These are phyloP conservation scores for Eubasilissa splendida DNA, from an alignment of 2,888 invertebrate genomes.

Conservation along the genomic window DNA sequence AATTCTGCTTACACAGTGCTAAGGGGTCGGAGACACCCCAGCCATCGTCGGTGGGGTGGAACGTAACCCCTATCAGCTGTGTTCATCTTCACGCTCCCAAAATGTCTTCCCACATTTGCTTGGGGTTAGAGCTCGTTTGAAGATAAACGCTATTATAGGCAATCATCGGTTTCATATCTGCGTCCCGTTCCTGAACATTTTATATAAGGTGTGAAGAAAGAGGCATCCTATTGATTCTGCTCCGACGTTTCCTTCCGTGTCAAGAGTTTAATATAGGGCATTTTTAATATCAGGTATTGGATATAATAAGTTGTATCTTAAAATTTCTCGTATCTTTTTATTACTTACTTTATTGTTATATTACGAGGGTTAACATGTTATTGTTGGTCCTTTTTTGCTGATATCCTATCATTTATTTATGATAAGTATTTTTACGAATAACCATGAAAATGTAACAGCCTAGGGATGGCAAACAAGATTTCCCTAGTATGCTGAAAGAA, in stretches of 20 bases:
- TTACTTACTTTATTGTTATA: too few relatives aligned
- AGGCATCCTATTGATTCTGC: background rate
- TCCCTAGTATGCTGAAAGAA: background rate
- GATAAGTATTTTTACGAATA: too few relatives aligned
- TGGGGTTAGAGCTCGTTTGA: conserved; percentile 14
- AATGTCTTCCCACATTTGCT: conserved; percentile 31
- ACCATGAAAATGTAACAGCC: too few relatives aligned
- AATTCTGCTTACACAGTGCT: conserved; percentile 7
- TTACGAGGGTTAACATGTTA: too few relatives aligned
- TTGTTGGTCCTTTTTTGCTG: too few relatives aligned
- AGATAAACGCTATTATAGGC: conserved; percentile 35
- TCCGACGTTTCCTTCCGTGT: too few relatives aligned
- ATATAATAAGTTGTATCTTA: too few relatives aligned
- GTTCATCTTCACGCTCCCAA: conserved; percentile 38
- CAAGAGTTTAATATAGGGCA: too few relatives aligned
- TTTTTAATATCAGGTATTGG: too few relatives aligned
- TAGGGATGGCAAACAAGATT: too few relatives aligned
- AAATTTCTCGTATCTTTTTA: too few relatives aligned
- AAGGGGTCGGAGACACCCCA: conserved; percentile 1
- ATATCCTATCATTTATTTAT: too few relatives aligned
- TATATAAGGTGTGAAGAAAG: background rate
- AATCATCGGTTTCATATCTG: conserved; percentile 15
- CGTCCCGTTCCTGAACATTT: background rate
- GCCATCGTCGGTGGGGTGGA: conserved; percentile 10
- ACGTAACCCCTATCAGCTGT: conserved; percentile 35